Base-by-base conservation (phyloP, 2,797 vertebrate genomes). In the Tenualosa ilisha region DNA sequence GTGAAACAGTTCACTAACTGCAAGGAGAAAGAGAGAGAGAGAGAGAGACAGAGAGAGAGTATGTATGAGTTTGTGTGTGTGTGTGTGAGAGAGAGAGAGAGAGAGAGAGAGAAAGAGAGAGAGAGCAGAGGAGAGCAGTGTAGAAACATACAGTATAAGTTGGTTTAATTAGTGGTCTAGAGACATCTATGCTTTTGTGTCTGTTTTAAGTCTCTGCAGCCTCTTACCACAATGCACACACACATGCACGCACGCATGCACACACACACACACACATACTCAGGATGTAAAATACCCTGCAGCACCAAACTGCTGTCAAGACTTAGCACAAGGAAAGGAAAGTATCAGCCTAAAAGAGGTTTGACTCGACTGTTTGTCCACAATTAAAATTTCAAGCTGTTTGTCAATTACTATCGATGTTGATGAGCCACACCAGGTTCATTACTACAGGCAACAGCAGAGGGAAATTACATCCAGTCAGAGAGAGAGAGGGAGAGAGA, bases 351-450 rank as follows among this genome's bases (percentile, higher is more conserved):
- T 17, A 20, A 43, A 40, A 22, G 37, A 43, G 72, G 40, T 79
- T 46, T 79, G 37, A 43, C 15, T 46, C 6, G 37, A 40, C 72
- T 43, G 17, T 59, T 61, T 61, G 59, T 79, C 37, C 37, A 9
- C 40, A 37, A 79, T 75, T 75, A 75, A 37, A 79, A 43, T 79
- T 46, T 46, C 72, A 79, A 79, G 72, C 37, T 22, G 72, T 79
- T 79, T 79, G 72, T 79, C 72, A 79, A 43, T 43, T 79, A 79
- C 40, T 79, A 79, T 79, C 46, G 72, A 79, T 79, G 46, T 79
- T 46, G 72, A 46, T 79, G 40, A 79, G 15, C 17, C 13, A 17
- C 72, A 7, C 72, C n/a, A 61, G n/a, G 22, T n/a, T 61, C n/a
- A 61, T 79, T 79, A 8, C 37, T 46, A 22, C 37, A 79, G 43